These are phyloP conservation scores for Drosophila testacea DNA, from an alignment of 2,888 invertebrate species.

Conservation along the genomic window DNA sequence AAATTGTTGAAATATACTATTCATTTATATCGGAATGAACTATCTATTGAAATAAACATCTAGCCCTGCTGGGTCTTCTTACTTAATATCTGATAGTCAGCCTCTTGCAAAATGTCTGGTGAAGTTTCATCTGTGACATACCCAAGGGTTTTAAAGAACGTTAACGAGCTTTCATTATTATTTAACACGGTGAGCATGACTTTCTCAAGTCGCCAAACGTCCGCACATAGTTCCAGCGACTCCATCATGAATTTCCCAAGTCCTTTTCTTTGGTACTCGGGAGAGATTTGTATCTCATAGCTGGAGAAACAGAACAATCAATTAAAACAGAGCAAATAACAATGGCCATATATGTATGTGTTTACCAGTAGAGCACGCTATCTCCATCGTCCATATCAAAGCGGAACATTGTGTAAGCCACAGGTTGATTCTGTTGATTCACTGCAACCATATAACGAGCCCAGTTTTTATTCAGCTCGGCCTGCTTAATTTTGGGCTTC, in stretches of 20 bases:
- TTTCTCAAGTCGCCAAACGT: conserved; percentile 90
- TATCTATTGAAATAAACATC: conserved; percentile 38
- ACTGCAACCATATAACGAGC: conserved; percentile 88
- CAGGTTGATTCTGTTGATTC: conserved; percentile 84
- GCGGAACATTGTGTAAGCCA: conserved; percentile 91
- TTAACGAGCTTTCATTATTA: conserved; percentile 88
- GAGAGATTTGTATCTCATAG: conserved; percentile 93
- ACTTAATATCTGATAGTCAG: conserved; percentile 88
- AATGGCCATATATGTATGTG: background rate
- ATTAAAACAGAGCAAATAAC: background rate
- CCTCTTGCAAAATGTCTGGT: conserved; percentile 87
- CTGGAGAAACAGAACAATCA: conserved; percentile 83
- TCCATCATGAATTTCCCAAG: conserved; percentile 93
- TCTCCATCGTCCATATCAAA: conserved; percentile 90
- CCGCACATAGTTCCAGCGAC: conserved; percentile 90
- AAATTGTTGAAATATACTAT: conserved; percentile 3
- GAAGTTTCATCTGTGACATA: conserved; percentile 89
- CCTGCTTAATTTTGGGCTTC: conserved; percentile 88
- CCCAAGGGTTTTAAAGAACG: conserved; percentile 90
- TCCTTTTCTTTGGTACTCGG: conserved; percentile 89
- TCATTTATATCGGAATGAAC: conserved; percentile 2
- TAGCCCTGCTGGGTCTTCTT: conserved; percentile 85
- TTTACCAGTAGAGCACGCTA: conserved; percentile 90
- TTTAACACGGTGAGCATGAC: conserved; percentile 92
- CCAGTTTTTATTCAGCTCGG: conserved; percentile 88